Conservation (phyloP, 2,113 vertebrate species). For the Brachypodius melanocephalos region DNA sequence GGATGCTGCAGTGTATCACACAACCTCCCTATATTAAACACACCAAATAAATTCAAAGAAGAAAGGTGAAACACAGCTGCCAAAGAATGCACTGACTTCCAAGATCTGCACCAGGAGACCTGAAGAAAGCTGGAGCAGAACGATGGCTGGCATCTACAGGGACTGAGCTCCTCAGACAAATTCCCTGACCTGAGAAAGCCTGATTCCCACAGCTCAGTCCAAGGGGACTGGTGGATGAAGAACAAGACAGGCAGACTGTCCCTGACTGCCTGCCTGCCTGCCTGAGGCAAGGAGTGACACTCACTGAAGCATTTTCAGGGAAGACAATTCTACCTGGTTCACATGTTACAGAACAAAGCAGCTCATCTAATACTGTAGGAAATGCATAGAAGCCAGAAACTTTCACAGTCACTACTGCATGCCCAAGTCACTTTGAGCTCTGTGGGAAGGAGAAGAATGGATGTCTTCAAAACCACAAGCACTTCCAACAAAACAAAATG, state of each 20-base stretch:
- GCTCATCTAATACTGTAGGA: neutral
- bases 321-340: neutral
- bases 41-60: neutral
- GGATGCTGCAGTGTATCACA: neutral
- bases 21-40: neutral
- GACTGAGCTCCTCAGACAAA: neutral
- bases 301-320: neutral
- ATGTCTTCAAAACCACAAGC: constrained; percentile 15
- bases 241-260: neutral
- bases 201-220: neutral
- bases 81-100: neutral
- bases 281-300: neutral
- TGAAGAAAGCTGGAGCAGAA: neutral
- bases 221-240: neutral
- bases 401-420: neutral
- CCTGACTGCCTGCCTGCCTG: neutral
- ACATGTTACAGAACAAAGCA: neutral
- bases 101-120: neutral
- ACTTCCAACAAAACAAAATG: neutral
- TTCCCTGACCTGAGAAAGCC: neutral
- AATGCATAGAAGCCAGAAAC: neutral
- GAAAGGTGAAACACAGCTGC: neutral
- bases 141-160: neutral
- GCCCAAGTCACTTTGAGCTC: neutral
- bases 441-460: neutral